These are phyloP conservation scores for Conops quadrifasciatus DNA, from an alignment of 2,888 invertebrate genomes.

Conservation along the genomic window DNA sequence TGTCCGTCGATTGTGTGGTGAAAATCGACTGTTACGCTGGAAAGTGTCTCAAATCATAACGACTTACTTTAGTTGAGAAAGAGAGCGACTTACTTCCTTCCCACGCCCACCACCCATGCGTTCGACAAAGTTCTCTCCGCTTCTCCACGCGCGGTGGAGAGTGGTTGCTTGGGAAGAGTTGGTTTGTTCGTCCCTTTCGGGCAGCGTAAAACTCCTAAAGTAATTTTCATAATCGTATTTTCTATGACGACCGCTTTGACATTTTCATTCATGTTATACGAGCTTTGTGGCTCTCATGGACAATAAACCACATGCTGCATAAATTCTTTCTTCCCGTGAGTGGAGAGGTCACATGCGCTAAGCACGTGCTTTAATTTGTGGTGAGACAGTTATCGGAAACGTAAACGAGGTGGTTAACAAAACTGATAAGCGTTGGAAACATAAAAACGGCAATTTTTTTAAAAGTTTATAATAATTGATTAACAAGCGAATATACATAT, in stretches of 20 bases:
- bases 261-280: conserved; percentile 33
- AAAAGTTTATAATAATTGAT: no score
- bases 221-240: conserved; percentile 6
- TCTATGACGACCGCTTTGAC: no score
- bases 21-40: conserved; percentile 35
- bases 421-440: not conserved
- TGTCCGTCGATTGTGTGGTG: conserved; percentile 17
- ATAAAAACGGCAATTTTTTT: no score
- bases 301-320: no score
- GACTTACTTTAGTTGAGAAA: conserved; percentile 38
- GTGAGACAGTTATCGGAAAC: not conserved
- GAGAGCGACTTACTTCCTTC: conserved; percentile 29
- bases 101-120: not conserved
- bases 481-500: no score
- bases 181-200: conserved; percentile 22
- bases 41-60: conserved; percentile 34
- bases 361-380: conserved; percentile 12
- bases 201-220: conserved; percentile 6
- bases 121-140: not conserved
- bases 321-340: not conserved
- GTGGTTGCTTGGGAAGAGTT: conserved; percentile 25
- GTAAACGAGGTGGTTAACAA: conserved; percentile 5
- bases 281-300: no score
- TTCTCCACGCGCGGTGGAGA: not conserved
- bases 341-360: conserved; percentile 35